phyloP scores from a whole-genome alignment of 2,888 invertebrate species.

The Agonum fuliginosum region DNA sequence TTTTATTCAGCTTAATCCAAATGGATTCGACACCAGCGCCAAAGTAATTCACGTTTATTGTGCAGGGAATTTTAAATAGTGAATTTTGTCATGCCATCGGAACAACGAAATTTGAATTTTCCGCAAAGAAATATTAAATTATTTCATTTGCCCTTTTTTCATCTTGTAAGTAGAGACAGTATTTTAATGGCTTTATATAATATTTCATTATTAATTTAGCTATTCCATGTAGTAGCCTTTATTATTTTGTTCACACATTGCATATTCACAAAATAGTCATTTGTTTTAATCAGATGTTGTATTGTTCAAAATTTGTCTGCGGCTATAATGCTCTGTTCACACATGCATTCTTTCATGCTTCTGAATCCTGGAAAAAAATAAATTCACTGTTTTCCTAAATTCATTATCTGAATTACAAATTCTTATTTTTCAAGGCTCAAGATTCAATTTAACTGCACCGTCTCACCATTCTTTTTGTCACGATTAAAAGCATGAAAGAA shows the following conservation, averaged over 20 bases:
- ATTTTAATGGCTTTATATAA: constrained; percentile 28
- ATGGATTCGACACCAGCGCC: constrained; percentile 46
- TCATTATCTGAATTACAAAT: too few species aligned
- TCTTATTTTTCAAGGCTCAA: too few species aligned
- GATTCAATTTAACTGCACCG: too few species aligned
- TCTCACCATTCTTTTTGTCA: too few species aligned
- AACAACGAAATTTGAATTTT: constrained; percentile 46
- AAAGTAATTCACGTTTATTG: constrained; percentile 26
- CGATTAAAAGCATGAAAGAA: too few species aligned
- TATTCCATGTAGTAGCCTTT: neutral
- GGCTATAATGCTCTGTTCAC: too few species aligned
- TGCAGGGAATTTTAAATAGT: constrained; percentile 48
- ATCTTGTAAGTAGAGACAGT: constrained; percentile 44
- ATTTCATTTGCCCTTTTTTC: constrained; percentile 19
- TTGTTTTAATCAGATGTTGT: constrained; percentile 43
- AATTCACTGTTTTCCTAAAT: too few species aligned
- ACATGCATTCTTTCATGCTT: too few species aligned
- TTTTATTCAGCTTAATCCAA: neutral
- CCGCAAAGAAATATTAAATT: constrained; percentile 23
- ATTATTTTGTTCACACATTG: constrained; percentile 14
- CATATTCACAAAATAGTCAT: constrained; percentile 23
- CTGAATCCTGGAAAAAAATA: too few species aligned
- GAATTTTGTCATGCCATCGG: constrained; percentile 15
- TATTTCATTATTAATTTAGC: constrained; percentile 27
- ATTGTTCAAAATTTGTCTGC: constrained; percentile 44